Evolutionary conservation across 2,888 invertebrate genomes (phyloP).

Genomic region (Leucania comma): DNA sequence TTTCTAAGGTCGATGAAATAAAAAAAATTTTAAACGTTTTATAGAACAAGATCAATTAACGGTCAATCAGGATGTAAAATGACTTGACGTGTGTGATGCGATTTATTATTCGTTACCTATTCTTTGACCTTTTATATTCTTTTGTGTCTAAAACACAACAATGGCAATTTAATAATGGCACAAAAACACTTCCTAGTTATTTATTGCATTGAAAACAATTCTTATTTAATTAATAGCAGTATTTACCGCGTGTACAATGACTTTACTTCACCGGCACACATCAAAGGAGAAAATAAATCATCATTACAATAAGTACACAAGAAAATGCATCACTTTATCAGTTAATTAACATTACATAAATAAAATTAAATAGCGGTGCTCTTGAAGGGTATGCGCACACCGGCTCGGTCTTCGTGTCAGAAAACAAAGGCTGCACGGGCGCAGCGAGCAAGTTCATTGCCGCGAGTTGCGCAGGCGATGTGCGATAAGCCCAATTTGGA

Average conservation of each 20-base stretch:
- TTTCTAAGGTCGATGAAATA: constrained; percentile 4
- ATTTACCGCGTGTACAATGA: background rate
- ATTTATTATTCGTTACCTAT: constrained; percentile 42
- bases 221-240: background rate
- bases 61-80: constrained; percentile 31
- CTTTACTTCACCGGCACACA: constrained; percentile 14
- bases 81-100: background rate
- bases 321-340: constrained; percentile 50
- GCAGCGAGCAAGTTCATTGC: constrained; percentile 79
- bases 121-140: constrained; percentile 47
- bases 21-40: background rate
- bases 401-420: constrained; percentile 57
- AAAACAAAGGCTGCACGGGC: constrained; percentile 53
- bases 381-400: constrained; percentile 58
- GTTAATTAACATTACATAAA: constrained; percentile 59
- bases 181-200: constrained; percentile 54
- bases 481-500: constrained; percentile 77
- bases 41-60: constrained; percentile 7
- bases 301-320: constrained; percentile 48
- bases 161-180: constrained; percentile 47
- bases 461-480: constrained; percentile 76
- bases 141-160: constrained; percentile 53
- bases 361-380: constrained; percentile 39
- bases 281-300: constrained; percentile 46
- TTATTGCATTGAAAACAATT: constrained; percentile 36